These are phyloP conservation scores for Lepidothrix coronata DNA, from an alignment of 2,113 vertebrate genomes.

Conservation along the genomic window DNA sequence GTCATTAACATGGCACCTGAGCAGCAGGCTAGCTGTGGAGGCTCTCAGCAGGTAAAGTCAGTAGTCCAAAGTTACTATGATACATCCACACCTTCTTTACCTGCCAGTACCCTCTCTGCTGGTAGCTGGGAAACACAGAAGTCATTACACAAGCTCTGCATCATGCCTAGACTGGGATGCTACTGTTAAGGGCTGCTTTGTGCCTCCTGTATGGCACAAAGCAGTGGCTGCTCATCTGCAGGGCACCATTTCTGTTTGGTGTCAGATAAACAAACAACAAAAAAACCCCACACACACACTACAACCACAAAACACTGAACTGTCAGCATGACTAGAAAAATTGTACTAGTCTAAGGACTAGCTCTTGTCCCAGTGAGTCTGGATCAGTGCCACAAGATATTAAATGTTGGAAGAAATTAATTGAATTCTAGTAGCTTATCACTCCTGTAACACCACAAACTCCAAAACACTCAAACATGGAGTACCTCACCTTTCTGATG, in stretches of 20 bases:
- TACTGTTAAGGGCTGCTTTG: neutral
- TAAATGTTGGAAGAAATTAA: neutral
- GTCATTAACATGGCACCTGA: fast-evolving
- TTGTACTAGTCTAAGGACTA: neutral
- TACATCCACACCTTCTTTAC: neutral
- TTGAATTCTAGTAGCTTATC: neutral
- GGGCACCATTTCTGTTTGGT: neutral
- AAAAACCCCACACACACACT: neutral
- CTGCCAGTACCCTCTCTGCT: neutral
- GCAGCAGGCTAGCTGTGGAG: neutral
- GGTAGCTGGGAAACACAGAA: neutral
- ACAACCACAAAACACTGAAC: neutral
- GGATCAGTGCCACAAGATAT: neutral
- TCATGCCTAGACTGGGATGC: neutral
- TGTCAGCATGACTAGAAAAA: neutral
- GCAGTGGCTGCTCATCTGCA: neutral
- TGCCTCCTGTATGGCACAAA: neutral
- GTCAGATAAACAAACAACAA: neutral
- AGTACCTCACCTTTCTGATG: neutral
- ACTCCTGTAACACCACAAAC: neutral
- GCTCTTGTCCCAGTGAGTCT: neutral
- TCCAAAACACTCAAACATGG: neutral
- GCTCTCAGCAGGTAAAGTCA: neutral
- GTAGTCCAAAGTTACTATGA: neutral
- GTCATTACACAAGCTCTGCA: neutral